Percentiles rank a stretch among this genome's conserved stretches.
These are phyloP conservation scores for Ephestia elutella DNA, from an alignment of 1,140 invertebrate species.

Conservation along the genomic window DNA sequence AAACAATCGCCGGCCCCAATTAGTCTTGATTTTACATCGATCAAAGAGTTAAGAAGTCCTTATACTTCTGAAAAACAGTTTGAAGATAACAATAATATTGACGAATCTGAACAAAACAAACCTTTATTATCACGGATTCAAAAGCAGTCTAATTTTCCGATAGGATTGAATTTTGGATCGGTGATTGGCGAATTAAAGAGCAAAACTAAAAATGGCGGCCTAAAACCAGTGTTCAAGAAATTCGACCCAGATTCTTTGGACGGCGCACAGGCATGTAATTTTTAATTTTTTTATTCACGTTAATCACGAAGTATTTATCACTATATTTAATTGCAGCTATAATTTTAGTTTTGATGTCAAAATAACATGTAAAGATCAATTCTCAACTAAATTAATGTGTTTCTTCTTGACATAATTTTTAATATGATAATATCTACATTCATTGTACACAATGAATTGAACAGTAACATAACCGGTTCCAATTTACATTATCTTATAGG, in stretches of 20 bases:
- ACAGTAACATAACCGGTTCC: not conserved
- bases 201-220: conserved; percentile 54
- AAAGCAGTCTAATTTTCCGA: conserved; percentile 47
- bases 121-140: conserved; percentile 48
- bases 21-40: not conserved
- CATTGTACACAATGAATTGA: not conserved
- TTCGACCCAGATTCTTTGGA: conserved; percentile 49
- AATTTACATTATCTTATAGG: not conserved
- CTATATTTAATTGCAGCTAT: too few species aligned
- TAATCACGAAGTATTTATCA: not conserved
- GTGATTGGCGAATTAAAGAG: conserved; percentile 65
- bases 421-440: not conserved
- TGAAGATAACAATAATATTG: not conserved
- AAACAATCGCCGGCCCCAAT: not conserved
- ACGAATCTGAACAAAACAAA: conserved; percentile 21
- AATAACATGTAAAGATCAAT: too few species aligned
- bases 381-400: too few species aligned
- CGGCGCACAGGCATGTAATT: conserved; percentile 38
- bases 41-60: not conserved
- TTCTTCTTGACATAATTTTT: too few species aligned
- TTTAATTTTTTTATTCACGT: conserved; percentile 15
- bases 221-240: conserved; percentile 67
- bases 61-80: not conserved
- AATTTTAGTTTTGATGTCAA: too few species aligned
- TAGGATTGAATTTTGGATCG: conserved; percentile 62